Evolutionary conservation across 2,113 vertebrate genomes (phyloP).

Genomic region (Xiphophorus hellerii): DNA sequence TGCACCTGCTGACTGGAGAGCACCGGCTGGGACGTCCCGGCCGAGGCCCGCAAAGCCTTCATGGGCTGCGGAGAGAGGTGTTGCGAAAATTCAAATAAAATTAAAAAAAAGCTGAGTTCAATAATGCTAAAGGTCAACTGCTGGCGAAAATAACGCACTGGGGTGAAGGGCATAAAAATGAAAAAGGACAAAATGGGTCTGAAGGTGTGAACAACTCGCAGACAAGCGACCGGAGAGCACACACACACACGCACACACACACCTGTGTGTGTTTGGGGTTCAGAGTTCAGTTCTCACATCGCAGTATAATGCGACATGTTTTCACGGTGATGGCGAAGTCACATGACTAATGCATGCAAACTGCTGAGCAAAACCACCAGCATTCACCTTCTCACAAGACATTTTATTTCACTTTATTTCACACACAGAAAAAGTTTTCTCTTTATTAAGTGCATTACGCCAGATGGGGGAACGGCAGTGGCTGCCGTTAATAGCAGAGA

Average conservation of each 20-base stretch:
- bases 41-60: constrained; percentile 80
- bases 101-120: neutral
- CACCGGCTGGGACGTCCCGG: constrained; percentile 81
- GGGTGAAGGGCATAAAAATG: neutral
- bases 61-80: constrained; percentile 66
- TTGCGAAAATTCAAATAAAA: neutral
- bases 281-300: neutral
- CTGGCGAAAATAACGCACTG: neutral
- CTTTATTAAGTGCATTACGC: neutral
- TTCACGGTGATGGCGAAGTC: neutral
- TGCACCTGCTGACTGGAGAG: constrained; percentile 75
- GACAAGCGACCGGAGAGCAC: neutral
- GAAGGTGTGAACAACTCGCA: constrained; percentile 7
- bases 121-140: neutral
- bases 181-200: neutral
- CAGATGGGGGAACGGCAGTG: neutral
- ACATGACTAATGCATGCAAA: neutral
- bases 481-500: constrained; percentile 1
- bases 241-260: neutral
- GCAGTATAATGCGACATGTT: neutral
- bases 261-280: no score
- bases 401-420: neutral
- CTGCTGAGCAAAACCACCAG: neutral
- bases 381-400: no score
- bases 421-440: neutral